These are phyloP conservation scores for Amazonetta brasiliensis DNA, from an alignment of 2,797 vertebrate genomes.

Conservation along the genomic window DNA sequence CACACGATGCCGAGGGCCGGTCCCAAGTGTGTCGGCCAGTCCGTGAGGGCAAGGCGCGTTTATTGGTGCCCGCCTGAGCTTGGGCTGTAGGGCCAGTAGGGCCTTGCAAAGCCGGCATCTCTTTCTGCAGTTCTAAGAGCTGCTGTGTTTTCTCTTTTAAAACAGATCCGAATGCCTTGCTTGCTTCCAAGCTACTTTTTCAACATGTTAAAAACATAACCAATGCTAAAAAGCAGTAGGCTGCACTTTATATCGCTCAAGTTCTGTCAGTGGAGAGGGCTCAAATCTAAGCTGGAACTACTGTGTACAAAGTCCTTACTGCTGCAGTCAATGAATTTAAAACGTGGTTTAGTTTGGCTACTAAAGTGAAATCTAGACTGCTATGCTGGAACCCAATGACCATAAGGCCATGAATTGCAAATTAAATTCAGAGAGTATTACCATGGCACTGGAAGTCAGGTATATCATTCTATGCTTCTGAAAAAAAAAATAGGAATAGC, in stretches of 20 bases:
- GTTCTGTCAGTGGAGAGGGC: not conserved
- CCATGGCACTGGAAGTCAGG: not conserved
- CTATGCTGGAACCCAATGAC: not conserved
- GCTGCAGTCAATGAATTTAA: not conserved
- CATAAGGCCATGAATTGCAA: not conserved
- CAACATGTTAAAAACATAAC: not conserved
- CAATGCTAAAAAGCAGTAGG: not conserved
- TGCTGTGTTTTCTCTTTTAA: not conserved
- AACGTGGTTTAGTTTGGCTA: not conserved
- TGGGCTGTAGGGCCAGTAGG: not conserved
- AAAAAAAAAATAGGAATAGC: not conserved
- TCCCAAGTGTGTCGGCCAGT: rapidly evolving
- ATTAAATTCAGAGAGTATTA: not conserved
- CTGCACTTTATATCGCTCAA: not conserved
- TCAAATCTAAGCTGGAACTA: not conserved
- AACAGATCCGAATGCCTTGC: not conserved
- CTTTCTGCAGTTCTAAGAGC: not conserved
- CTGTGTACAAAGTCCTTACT: not conserved
- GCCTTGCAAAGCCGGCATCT: not conserved
- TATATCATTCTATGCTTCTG: not conserved
- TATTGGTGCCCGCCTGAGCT: rapidly evolving
- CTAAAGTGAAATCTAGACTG: not conserved
- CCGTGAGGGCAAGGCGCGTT: not conserved
- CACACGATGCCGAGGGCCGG: not conserved
- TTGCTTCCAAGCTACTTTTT: not conserved